Evolutionary conservation across 2,797 vertebrate species (phyloP).

Genomic region (Dallia pectoralis): DNA sequence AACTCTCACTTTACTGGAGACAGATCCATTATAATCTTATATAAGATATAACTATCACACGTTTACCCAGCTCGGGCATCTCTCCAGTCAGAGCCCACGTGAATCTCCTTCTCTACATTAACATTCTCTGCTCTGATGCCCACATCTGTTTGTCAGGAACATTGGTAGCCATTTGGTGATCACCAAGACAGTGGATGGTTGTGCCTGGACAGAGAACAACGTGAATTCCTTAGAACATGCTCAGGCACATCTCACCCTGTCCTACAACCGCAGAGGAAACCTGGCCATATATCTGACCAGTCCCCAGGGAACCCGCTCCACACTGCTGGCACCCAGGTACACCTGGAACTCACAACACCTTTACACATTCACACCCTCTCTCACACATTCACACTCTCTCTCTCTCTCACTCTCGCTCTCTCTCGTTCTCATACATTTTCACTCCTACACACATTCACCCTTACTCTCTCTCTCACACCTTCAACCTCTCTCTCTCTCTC

Average conservation of each 20-base stretch:
- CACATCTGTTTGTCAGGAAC: conserved; percentile 75
- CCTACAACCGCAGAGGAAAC: conserved; percentile 95
- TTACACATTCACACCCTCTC: neutral
- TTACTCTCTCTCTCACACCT: too few species aligned
- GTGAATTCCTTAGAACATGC: conserved; percentile 88
- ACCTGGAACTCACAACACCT: neutral
- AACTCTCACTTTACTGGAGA: neutral
- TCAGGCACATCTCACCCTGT: conserved; percentile 90
- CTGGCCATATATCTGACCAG: conserved; percentile 92
- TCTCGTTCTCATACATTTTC: neutral
- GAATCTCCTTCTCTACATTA: neutral
- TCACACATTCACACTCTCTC: conserved; percentile 1
- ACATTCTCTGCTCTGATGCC: conserved; percentile 13
- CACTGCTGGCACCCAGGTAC: conserved; percentile 90
- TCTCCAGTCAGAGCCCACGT: neutral
- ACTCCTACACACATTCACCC: neutral
- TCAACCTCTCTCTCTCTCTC: too few species aligned
- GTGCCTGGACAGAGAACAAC: conserved; percentile 79
- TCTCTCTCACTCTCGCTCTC: too few species aligned
- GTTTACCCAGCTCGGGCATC: neutral
- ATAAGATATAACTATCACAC: neutral
- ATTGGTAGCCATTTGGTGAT: conserved; percentile 88
- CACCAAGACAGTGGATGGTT: conserved; percentile 82
- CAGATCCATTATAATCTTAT: neutral
- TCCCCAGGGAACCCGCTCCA: conserved; percentile 91